Base-by-base conservation (phyloP, 2,113 vertebrate species). In the Glareola pratincola region DNA sequence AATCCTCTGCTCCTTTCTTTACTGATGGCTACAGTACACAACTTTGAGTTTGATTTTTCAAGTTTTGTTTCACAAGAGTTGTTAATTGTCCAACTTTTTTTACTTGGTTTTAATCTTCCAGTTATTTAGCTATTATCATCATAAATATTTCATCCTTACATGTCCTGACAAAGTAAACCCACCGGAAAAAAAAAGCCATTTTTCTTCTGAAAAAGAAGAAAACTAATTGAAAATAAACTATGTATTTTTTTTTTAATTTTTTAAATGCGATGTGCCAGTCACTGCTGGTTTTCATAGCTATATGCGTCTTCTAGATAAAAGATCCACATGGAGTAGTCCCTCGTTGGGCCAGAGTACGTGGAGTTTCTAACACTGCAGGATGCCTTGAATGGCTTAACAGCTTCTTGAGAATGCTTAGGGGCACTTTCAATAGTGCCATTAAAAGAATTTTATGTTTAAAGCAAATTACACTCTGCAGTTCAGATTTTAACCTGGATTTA, bases 391-490 rank as follows among this genome's bases (percentile, higher is more conserved):
- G 53, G 68, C 73, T 94, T 96, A 84, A 85, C 36, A 91, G 88
- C 68, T 94, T 93, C 80, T 86, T 83, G 76, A 94, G 95, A 78
- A 81, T 2, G 14, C 88, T 94, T 90, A 81, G 56, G 67, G 83
- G 48, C 48, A 56, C 76, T 86, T 96, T 85, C 76, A 81, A 3
- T 84, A 75, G 60, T 32, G 20, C 73, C 60, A 84, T 93, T 96
- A 64, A 83, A 51, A 83, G 39, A 85, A 74, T 69, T 86, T 86
- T 64, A 81, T 94, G 34, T 90, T 90, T 85, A 82, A 92, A 85
- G 36, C 0, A 14, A 92, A 79, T 87, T 68, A 36, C 3, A 2
- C 27, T 92, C 79, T 20, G 34, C 56, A 29, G 26, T 57, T 85
- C 13, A 37, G 29, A 66, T 89, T 87, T 94, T 81, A 94, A 94